A percentile compares a stretch with the other conserved stretches of the same genome.
phyloP scores from a whole-genome alignment of 2,888 invertebrate genomes.

The Chalcosyrphus nemorum region DNA sequence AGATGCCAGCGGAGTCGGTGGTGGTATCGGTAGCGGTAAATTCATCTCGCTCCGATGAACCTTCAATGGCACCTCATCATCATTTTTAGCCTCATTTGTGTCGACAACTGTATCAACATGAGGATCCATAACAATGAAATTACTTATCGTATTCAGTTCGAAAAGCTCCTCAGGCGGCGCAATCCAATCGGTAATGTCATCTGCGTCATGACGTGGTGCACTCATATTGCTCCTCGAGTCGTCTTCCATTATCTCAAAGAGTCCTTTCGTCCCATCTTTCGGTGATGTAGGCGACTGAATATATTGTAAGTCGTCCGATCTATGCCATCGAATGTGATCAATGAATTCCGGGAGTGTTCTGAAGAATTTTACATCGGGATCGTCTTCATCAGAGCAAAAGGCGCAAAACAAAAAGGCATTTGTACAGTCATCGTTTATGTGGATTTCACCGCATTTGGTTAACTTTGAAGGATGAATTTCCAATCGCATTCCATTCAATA shows the following conservation, averaged over 20 bases:
- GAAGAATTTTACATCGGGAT: constrained; percentile 43
- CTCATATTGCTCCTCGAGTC: constrained; percentile 39
- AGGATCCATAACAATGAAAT: constrained; percentile 52
- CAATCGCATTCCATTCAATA: constrained; percentile 39
- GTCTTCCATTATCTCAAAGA: constrained; percentile 27
- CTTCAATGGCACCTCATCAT: background rate
- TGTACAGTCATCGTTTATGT: constrained; percentile 58
- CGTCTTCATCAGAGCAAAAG: constrained; percentile 53
- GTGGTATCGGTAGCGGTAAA: background rate
- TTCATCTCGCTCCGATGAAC: background rate
- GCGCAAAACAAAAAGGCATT: constrained; percentile 65
- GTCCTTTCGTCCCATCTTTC: background rate
- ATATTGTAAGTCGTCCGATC: constrained; percentile 46
- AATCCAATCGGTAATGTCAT: constrained; percentile 58
- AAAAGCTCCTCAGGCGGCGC: constrained; percentile 60
- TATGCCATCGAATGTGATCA: constrained; percentile 61
- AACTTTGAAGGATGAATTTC: constrained; percentile 54
- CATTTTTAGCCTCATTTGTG: background rate
- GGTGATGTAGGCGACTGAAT: constrained; percentile 29
- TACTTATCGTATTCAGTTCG: constrained; percentile 49
- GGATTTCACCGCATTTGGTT: constrained; percentile 63
- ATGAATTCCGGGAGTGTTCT: constrained; percentile 52
- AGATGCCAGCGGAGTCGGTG: no score
- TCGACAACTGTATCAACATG: constrained; percentile 5
- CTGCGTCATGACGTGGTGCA: constrained; percentile 47